Conservation (phyloP, 2,888 invertebrate genomes). For the Drosophila mayaguana region DNA sequence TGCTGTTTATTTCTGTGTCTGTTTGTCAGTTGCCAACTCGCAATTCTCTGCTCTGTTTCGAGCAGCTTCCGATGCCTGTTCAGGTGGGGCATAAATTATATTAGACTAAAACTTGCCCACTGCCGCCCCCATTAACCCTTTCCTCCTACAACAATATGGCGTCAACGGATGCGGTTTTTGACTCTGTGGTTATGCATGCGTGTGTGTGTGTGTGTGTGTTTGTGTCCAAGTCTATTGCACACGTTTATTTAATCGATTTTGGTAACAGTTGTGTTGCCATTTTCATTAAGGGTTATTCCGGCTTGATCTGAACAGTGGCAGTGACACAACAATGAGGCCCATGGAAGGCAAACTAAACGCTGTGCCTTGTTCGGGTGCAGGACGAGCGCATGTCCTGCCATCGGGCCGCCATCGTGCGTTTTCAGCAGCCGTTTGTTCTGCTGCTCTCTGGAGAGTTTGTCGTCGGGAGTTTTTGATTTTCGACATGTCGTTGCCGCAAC, state of each 20-base stretch:
- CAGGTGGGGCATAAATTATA: constrained; percentile 72
- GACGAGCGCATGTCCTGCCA: constrained; percentile 46
- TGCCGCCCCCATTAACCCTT: background rate
- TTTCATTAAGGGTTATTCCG: constrained; percentile 81
- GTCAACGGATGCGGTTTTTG: constrained; percentile 68
- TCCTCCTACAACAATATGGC: constrained; percentile 60
- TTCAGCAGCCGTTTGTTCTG: constrained; percentile 67
- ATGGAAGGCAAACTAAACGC: constrained; percentile 49
- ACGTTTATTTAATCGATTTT: constrained; percentile 77
- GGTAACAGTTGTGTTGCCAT: constrained; percentile 74
- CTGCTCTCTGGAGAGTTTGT: constrained; percentile 73
- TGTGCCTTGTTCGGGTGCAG: constrained; percentile 26
- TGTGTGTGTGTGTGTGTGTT: constrained; percentile 15
- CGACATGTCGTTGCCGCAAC: constrained; percentile 69
- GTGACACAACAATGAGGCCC: constrained; percentile 54
- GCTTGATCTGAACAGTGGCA: constrained; percentile 66
- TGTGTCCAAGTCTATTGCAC: constrained; percentile 43
- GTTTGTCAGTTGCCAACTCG: constrained; percentile 23
- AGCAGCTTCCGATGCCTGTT: constrained; percentile 44
- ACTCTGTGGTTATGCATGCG: constrained; percentile 11
- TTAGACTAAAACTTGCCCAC: constrained; percentile 41
- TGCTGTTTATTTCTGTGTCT: constrained; percentile 1
- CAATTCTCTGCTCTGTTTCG: constrained; percentile 45
- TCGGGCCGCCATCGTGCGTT: constrained; percentile 48
- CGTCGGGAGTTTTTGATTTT: constrained; percentile 76